A percentile compares a stretch with the other conserved stretches of the same genome.
Evolutionary conservation across 1,140 invertebrate species (phyloP).

Genomic region (Diachasmimorpha longicaudata): DNA sequence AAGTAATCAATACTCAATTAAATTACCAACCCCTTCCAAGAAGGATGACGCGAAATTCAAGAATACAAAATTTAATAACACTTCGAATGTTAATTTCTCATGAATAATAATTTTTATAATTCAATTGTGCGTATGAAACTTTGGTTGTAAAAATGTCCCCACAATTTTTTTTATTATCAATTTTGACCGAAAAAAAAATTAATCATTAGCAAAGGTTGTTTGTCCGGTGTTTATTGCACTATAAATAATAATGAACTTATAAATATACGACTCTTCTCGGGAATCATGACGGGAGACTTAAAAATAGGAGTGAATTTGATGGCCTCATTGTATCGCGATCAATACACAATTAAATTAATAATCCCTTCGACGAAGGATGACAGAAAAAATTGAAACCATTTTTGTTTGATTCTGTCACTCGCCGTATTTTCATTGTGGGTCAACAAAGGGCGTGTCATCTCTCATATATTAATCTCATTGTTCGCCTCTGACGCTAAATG

Average conservation of each 20-base stretch:
- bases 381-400: conserved; percentile 6
- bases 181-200: no score
- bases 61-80: no score
- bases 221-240: no score
- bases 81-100: no score
- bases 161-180: no score
- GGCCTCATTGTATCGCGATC: conserved; percentile 1
- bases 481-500: conserved; percentile 14
- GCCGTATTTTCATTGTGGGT: conserved; percentile 23
- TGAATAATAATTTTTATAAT: no score
- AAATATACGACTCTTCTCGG: not conserved
- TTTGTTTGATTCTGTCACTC: not conserved
- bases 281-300: not conserved
- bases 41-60: conserved; percentile 1
- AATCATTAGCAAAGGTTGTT: no score
- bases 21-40: conserved; percentile 16
- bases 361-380: conserved; percentile 19
- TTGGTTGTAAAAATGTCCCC: no score
- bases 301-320: not conserved
- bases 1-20: conserved; percentile 12
- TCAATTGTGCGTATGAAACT: no score
- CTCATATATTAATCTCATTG: conserved; percentile 26
- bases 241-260: not conserved
- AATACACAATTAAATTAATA: conserved; percentile 18
- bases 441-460: conserved; percentile 21